Conservation (phyloP, 2,113 vertebrate genomes). For the Monopterus albus region DNA sequence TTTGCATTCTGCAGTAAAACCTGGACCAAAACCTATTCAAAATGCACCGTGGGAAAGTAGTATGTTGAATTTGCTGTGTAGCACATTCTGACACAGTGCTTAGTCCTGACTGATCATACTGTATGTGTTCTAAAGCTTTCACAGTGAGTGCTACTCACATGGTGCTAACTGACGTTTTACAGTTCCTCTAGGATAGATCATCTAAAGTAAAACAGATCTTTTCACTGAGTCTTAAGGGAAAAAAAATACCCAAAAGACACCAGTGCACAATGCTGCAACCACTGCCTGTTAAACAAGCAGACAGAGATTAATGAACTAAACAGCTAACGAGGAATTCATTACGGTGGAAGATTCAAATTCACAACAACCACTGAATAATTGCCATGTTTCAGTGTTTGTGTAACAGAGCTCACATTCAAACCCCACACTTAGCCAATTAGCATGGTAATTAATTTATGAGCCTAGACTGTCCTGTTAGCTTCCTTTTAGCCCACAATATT, state of each 20-base stretch:
- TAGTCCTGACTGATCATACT: slow-evolving; percentile 5
- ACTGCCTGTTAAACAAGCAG: slow-evolving; percentile 61
- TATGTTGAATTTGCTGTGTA: no score
- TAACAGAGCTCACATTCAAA: slow-evolving; percentile 46
- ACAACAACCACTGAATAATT: slow-evolving; percentile 57
- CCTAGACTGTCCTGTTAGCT: slow-evolving; percentile 30
- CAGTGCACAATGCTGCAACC: slow-evolving; percentile 28
- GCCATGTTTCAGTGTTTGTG: slow-evolving; percentile 58
- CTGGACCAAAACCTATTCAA: no score
- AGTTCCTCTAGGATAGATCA: slow-evolving; percentile 23
- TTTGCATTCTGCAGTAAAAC: background rate
- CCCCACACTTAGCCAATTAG: slow-evolving; percentile 46
- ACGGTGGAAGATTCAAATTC: slow-evolving; percentile 48
- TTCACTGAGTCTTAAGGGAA: slow-evolving; percentile 31
- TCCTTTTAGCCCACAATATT: slow-evolving; percentile 21
- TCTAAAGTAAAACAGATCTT: slow-evolving; percentile 35
- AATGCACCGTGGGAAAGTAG: no score
- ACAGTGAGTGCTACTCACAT: slow-evolving; percentile 26
- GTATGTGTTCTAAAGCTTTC: slow-evolving; percentile 24
- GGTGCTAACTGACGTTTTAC: slow-evolving; percentile 45
- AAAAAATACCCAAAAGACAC: slow-evolving; percentile 41
- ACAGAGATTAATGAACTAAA: slow-evolving; percentile 66
- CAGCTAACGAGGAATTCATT: slow-evolving; percentile 60
- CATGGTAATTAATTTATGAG: slow-evolving; percentile 59
- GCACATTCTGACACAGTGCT: background rate